Base-by-base conservation (phyloP, 1,140 invertebrate genomes). In the Philopotamus ludificatus region DNA sequence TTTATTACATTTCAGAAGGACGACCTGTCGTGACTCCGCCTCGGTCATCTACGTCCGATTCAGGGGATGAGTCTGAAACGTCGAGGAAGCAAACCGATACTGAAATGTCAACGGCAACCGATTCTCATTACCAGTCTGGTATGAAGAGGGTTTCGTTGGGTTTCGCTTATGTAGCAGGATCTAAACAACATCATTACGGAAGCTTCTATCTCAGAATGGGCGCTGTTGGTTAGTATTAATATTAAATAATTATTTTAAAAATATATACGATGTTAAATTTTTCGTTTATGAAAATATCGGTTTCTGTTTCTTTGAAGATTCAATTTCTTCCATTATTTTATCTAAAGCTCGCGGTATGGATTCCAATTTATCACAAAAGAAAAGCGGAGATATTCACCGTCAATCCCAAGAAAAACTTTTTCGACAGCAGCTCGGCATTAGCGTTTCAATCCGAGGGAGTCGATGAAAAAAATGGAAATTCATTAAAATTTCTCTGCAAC, bases 171-270 rank as follows among this genome's bases (percentile, higher is more conserved):
- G 73, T 77, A 2, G 63, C 58, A 2, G 54, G 53, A 51, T 44
- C 44, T 21, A 82, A 82, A 68, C 84, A 87, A 18, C 88, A 91
- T 69, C 88, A 92, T 75, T 94, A 94, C 70, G 94, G 93, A 7
- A 94, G 92, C 73, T 96, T 97, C 79, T 97, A 97, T 76, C 80
- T 97, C 8, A 83, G 93, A 70, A 93, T 96, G 88, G 94, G 94
- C 2, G 93, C 93, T 44, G 93, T 96, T 63, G 88, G 91, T 92
- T 75, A 85, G 85, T 77, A 18, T 7, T n/a, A n/a, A n/a, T 34
- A 7, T 34, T 34, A 45, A 60, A 26, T 44, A 23, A 45, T 2
- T 60, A 42, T 47, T 60, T 7, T 23, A 20, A 45, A 60, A 9
- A 9, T 47, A 47, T 12, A 34, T 34, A 34, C 28, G 12, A 34